A percentile compares a stretch with the other conserved stretches of the same genome.
phyloP scores from a whole-genome alignment of 2,113 vertebrate species.

The Eonycteris spelaea region DNA sequence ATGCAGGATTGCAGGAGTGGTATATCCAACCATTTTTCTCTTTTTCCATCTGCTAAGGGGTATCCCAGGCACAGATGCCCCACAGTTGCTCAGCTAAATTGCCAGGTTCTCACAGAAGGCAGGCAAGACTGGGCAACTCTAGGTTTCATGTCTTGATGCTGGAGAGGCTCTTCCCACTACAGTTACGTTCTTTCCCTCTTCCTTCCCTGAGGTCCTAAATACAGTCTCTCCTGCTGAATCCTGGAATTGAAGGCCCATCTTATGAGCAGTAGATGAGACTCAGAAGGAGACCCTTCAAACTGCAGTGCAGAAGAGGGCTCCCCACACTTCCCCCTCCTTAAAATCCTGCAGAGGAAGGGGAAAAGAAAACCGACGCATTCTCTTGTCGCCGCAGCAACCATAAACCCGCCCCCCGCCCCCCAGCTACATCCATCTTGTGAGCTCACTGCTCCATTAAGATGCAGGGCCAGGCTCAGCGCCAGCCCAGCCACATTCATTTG shows the following conservation, averaged over 20 bases:
- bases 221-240: neutral
- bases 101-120: neutral
- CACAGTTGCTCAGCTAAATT: neutral
- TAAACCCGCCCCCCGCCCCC: slow-evolving; percentile 59
- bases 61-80: neutral
- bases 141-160: neutral
- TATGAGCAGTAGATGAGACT: slow-evolving; percentile 47
- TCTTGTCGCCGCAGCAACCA: slow-evolving; percentile 75
- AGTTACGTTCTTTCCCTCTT: neutral
- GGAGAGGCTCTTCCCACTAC: neutral
- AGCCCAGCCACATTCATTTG: slow-evolving; percentile 78
- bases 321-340: slow-evolving; percentile 23
- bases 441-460: slow-evolving; percentile 79
- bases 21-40: neutral
- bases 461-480: slow-evolving; percentile 76
- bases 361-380: slow-evolving; percentile 76
- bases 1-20: neutral
- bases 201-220: neutral
- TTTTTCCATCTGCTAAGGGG: neutral
- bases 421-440: slow-evolving; percentile 78
- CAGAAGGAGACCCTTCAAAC: slow-evolving; percentile 43
- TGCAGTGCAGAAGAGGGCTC: neutral
- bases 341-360: slow-evolving; percentile 68
- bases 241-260: neutral
- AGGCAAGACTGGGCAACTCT: neutral